Evolutionary conservation across 2,797 vertebrate species (phyloP), one percentile per base, ranked within the genome.

Genomic region (Orientallactaga sibirica): DNA sequence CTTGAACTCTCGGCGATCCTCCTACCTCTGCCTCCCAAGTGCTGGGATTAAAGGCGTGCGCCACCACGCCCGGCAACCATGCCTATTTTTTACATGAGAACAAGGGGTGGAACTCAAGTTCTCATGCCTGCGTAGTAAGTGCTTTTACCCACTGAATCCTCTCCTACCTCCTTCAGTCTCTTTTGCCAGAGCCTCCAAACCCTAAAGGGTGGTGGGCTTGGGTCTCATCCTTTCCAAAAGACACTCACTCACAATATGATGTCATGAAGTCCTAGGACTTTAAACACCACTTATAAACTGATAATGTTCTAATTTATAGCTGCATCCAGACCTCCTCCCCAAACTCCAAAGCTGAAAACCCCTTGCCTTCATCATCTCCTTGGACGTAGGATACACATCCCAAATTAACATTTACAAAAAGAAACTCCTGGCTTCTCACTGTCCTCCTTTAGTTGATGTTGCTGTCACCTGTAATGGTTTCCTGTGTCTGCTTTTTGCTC

Each of bases 331-430:
- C 29, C 19, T 48, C 29, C 86, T 25, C 43, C 89, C 48, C 41
- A 70, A 15, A 84, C 27, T 68, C 25, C 37, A 68, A 71, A 80
- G n/a, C 37, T 61, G 71, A 91, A 86, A 93, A 70, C 25, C 55
- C 12, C 11, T 61, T 58, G 48, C 37, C 64, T 73, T 88, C 41
- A 14, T 93, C 48, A 58, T 94, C 48, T 24, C 15, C 64, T 90
- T 82, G 76, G 41, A 52, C 91, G 37, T 15, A n/a, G 62, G 85
- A 29, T 43, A 92, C 92, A 19, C 62, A 86, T 80, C 75, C 92
- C 58, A 90, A 81, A 85, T 77, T 25, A 92, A n/a, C 15, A 67
- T 91, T 90, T 83, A 80, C 4, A 43, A 52, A 93, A 89, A 55
- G 55, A 90, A 73, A 52, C 22, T 48, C 62, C n/a, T 73, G 61